A percentile compares a stretch with the other conserved stretches of the same genome.
Conservation (phyloP, 2,888 invertebrate species). For the Beris morrisii region DNA sequence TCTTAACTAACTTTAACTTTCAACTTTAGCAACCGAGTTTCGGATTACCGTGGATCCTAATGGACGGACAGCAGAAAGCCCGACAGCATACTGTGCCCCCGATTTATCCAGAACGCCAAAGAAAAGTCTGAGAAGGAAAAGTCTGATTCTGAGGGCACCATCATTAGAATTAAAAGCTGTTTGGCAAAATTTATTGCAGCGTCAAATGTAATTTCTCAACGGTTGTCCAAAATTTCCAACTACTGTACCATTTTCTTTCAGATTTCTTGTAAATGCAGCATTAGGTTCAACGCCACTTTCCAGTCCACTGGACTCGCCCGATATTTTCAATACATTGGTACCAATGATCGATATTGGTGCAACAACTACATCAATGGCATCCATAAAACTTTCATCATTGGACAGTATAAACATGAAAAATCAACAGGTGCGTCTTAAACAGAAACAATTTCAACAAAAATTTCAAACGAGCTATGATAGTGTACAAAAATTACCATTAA, state of each 20-base stretch:
- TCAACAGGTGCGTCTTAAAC: constrained; percentile 62
- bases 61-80: constrained; percentile 67
- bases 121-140: constrained; percentile 66
- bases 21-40: constrained; percentile 77
- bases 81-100: constrained; percentile 73
- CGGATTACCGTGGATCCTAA: constrained; percentile 73
- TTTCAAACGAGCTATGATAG: constrained; percentile 51
- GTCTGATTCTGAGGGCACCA: constrained; percentile 76
- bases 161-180: constrained; percentile 84
- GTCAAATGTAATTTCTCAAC: constrained; percentile 74
- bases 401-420: constrained; percentile 54
- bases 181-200: constrained; percentile 85
- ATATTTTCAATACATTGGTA: constrained; percentile 60
- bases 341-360: constrained; percentile 55
- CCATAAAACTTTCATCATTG: constrained; percentile 55
- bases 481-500: constrained; percentile 53
- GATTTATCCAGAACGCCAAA: constrained; percentile 64
- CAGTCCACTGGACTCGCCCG: constrained; percentile 82
- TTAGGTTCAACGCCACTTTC: constrained; percentile 76
- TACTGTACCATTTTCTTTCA: constrained; percentile 54
- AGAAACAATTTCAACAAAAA: constrained; percentile 54
- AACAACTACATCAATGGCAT: constrained; percentile 54
- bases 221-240: not conserved
- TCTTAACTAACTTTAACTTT: constrained; percentile 5
- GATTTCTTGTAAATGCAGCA: constrained; percentile 81